Percentiles rank a stretch among this genome's conserved stretches.
phyloP scores from a whole-genome alignment of 2,113 vertebrate species.

The Picathartes gymnocephalus region DNA sequence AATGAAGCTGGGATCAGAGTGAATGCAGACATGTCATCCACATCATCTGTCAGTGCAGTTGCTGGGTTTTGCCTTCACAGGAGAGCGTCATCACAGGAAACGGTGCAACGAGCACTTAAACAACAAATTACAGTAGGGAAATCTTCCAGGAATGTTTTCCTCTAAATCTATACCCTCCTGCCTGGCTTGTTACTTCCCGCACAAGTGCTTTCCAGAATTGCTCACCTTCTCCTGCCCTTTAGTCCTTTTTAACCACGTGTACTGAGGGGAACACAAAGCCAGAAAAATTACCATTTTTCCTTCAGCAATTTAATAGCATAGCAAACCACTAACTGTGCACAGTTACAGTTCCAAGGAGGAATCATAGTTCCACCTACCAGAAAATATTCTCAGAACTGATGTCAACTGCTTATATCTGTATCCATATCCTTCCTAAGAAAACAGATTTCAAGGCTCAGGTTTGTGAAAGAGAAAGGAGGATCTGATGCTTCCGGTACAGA shows the following conservation, averaged over 20 bases:
- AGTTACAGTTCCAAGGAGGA: neutral
- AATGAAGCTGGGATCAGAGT: neutral
- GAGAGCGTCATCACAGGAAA: neutral
- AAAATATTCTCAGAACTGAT: slow-evolving; percentile 55
- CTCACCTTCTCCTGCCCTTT: neutral
- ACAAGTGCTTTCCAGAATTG: neutral
- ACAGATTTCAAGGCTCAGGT: neutral
- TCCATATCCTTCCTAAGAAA: neutral
- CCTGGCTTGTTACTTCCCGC: neutral
- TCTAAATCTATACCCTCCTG: neutral
- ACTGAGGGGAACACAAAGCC: neutral
- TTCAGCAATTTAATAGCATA: neutral
- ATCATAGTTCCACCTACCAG: slow-evolving; percentile 50
- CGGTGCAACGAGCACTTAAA: neutral
- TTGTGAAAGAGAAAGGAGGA: neutral
- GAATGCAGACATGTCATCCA: neutral
- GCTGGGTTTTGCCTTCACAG: neutral
- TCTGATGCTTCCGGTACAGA: neutral
- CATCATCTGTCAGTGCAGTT: neutral
- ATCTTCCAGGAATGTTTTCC: neutral
- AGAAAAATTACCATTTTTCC: slow-evolving; percentile 1
- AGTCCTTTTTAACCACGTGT: neutral
- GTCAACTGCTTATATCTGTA: neutral
- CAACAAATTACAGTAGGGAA: neutral
- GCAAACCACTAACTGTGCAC: neutral